Evolutionary conservation across 2,888 invertebrate species (phyloP).

Genomic region (Synanthedon tipuliformis): DNA sequence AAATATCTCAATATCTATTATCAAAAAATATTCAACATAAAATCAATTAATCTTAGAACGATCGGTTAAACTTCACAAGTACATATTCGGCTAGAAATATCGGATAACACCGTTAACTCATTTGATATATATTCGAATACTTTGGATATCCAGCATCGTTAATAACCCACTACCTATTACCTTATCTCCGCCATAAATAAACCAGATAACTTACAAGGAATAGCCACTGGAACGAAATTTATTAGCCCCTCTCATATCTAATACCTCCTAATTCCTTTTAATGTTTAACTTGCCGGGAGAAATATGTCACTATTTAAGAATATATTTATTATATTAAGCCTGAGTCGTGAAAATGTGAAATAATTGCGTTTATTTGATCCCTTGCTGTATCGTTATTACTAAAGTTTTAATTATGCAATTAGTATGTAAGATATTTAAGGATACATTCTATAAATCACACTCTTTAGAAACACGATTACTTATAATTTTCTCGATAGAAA

Average conservation of each 20-base stretch:
- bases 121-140: constrained; percentile 18
- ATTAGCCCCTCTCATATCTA: constrained; percentile 24
- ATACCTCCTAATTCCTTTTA: constrained; percentile 17
- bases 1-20: too few relatives aligned
- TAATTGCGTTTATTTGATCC: too few relatives aligned
- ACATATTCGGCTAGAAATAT: constrained; percentile 7
- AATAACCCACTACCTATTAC: constrained; percentile 23
- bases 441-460: too few relatives aligned
- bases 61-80: constrained; percentile 2
- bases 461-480: too few relatives aligned
- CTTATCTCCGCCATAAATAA: constrained; percentile 37
- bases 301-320: not conserved
- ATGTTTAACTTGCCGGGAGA: not conserved
- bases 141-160: constrained; percentile 16
- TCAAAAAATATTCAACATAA: too few relatives aligned
- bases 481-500: too few relatives aligned
- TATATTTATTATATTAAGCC: too few relatives aligned
- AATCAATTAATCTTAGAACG: too few relatives aligned
- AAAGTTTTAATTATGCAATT: too few relatives aligned
- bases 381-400: too few relatives aligned
- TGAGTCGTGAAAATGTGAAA: too few relatives aligned
- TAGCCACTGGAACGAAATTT: constrained; percentile 23
- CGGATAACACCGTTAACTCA: constrained; percentile 16
- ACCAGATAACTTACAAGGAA: constrained; percentile 26
- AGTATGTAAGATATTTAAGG: too few relatives aligned